phyloP scores from a whole-genome alignment of 1,140 invertebrate species.

The Drosophila sp. region DNA sequence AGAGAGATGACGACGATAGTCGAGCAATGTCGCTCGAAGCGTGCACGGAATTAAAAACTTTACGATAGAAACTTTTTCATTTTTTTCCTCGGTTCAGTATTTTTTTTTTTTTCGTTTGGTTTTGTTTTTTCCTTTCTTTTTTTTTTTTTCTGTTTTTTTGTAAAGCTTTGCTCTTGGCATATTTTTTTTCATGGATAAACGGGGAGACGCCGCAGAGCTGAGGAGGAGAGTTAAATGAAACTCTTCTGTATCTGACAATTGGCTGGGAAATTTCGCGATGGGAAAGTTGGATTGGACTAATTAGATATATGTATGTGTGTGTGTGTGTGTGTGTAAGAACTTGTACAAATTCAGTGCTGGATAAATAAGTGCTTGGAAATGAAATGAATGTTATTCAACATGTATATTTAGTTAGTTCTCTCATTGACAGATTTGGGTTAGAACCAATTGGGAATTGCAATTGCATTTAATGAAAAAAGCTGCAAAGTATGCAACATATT shows the following conservation, averaged over 20 bases:
- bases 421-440: too few species aligned
- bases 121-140: too few species aligned
- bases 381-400: too few species aligned
- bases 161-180: constrained; percentile 6
- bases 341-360: too few species aligned
- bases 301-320: neutral
- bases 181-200: constrained; percentile 1
- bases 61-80: constrained; percentile 42
- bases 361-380: too few species aligned
- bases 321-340: too few species aligned
- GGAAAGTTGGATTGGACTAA: neutral
- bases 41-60: constrained; percentile 56
- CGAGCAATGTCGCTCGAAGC: constrained; percentile 28
- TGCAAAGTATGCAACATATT: too few species aligned
- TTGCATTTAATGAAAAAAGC: too few species aligned
- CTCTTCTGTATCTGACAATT: constrained; percentile 6
- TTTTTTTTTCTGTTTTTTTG: too few species aligned
- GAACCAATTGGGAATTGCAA: too few species aligned
- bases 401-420: too few species aligned
- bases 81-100: neutral
- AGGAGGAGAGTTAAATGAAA: neutral
- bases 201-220: neutral
- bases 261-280: neutral
- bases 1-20: constrained; percentile 32
- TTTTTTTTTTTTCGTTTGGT: too few species aligned